Evolutionary conservation across 2,113 vertebrate genomes (phyloP), one percentile per base, ranked within the genome.

Genomic region (Asarcornis scutulata): DNA sequence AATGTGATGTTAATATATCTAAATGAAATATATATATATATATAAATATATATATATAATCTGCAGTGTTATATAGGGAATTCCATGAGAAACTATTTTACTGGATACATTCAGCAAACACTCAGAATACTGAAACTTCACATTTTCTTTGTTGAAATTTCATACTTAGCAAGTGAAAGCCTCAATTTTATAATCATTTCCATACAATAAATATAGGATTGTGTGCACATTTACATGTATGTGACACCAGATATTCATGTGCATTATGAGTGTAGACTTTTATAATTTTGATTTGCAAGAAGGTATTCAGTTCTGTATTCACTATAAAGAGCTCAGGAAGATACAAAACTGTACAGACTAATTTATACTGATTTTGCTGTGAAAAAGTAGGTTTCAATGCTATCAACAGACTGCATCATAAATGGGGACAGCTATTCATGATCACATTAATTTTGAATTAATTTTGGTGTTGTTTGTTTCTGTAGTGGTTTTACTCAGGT

Each of bases 41-140:
- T 40, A 12, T 40, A 40, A 5, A 40, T 40, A 13, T 40, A 40
- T 40, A 40, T 40, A 40, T 40, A 40, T 48, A 4, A 48, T 48
- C 7, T n/a, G 20, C 56, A 42, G 1, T 13, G 11, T 44, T 56
- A 38, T 21, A 17, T 17, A 36, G 17, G 6, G 12, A 91, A 60
- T 4, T 5, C 4, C 8, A 4, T 7, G 20, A 60, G 20, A 91
- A 89, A 38, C 2, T 2, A 0, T 6, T 26, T 10, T 32, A 23
- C 26, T 50, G 17, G 26, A n/a, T 34, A 15, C 6, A 34, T 29
- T 31, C 34, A 78, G 13, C 48, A 85, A 63, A n/a, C 7, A 53
- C 1, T 48, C 53, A 26, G 25, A 66, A 25, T 53, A 23, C 11
- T 31, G 14, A 53, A 31, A 63, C 2, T 27, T 52, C 32, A 5